Conservation (phyloP, 2,888 invertebrate species). For the Theristus sp. region DNA sequence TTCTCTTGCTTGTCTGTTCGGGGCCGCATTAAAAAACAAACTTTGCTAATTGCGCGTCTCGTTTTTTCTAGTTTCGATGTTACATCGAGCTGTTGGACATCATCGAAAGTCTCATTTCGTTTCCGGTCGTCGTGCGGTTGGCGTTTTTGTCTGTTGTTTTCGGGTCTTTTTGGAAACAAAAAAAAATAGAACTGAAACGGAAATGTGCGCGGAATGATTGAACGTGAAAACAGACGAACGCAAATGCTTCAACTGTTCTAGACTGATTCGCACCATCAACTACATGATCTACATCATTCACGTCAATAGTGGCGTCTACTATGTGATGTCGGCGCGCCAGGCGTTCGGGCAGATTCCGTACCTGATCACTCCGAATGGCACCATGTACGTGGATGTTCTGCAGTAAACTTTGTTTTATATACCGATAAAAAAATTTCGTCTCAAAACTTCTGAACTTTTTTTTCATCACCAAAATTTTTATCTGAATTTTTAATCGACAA, state of each 20-base stretch:
- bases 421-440: no score
- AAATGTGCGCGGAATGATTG: no score
- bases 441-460: no score
- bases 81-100: background rate
- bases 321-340: conserved; percentile 64
- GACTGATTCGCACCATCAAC: conserved; percentile 64
- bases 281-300: conserved; percentile 89
- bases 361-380: background rate
- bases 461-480: no score
- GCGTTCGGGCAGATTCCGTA: conserved; percentile 44
- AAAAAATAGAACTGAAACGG: no score
- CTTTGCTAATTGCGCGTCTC: background rate
- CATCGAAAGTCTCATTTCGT: background rate
- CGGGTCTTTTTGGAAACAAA: no score
- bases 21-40: no score
- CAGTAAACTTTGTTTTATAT: no score
- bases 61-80: background rate
- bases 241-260: conserved; percentile 12
- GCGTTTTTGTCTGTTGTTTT: background rate
- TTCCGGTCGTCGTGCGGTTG: background rate
- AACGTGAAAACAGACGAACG: no score
- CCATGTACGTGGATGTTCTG: no score
- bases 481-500: no score
- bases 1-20: no score
- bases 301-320: conserved; percentile 77